A percentile compares a stretch with the other conserved stretches of the same genome.
phyloP scores from a whole-genome alignment of 2,888 invertebrate genomes.

The Cheilosia impressa region DNA sequence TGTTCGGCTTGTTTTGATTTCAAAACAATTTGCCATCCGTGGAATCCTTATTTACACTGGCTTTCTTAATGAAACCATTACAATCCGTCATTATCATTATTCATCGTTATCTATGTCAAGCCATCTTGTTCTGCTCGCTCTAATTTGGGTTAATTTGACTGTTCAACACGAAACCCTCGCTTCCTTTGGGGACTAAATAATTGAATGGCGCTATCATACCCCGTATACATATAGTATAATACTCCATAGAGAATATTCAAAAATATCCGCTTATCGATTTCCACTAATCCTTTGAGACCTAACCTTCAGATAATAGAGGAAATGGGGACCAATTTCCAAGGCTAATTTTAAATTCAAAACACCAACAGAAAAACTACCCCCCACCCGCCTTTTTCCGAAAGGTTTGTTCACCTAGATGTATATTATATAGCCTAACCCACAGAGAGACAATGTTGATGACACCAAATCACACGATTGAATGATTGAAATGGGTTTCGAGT shows the following conservation, averaged over 20 bases:
- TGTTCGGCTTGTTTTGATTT: not conserved
- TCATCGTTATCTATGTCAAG: slow-evolving; percentile 26
- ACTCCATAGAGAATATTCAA: not conserved
- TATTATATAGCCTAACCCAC: not conserved
- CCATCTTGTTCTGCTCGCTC: slow-evolving; percentile 26
- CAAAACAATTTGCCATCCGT: not conserved
- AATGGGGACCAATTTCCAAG: not conserved
- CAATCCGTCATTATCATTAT: slow-evolving; percentile 36
- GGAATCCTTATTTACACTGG: not conserved
- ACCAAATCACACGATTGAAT: slow-evolving; percentile 63
- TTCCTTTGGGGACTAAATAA: not conserved
- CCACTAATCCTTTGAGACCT: not conserved
- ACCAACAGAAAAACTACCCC: not conserved
- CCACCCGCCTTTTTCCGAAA: not conserved
- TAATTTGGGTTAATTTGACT: slow-evolving; percentile 25
- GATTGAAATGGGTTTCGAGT: slow-evolving; percentile 51
- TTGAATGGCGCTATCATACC: not conserved
- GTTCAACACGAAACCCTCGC: slow-evolving; percentile 13
- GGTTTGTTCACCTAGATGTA: not conserved
- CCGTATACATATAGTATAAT: not conserved
- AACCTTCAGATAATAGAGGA: not conserved
- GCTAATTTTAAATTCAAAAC: slow-evolving; percentile 48
- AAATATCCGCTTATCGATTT: slow-evolving; percentile 28
- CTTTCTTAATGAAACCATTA: slow-evolving; percentile 21
- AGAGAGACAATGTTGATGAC: slow-evolving; percentile 52